Percentiles rank a stretch among this genome's conserved stretches.
Conservation (phyloP, 2,113 vertebrate genomes). For the Rhynchomys soricoides region DNA sequence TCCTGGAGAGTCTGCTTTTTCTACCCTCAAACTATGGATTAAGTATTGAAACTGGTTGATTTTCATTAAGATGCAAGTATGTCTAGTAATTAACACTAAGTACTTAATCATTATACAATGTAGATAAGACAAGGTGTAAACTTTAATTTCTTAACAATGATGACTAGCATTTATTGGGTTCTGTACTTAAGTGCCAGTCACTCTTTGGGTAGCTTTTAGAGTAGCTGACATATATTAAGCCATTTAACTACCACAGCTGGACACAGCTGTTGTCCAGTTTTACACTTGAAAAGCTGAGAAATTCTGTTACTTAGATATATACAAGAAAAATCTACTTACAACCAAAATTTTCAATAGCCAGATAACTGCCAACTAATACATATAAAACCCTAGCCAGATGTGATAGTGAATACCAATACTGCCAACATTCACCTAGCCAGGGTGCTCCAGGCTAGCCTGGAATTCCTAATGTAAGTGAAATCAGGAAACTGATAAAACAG, state of each 20-base stretch:
- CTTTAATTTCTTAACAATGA: neutral
- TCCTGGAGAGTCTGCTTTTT: neutral
- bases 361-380: neutral
- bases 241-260: neutral
- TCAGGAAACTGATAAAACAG: slow-evolving; percentile 8
- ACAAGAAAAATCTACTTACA: neutral
- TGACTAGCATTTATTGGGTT: neutral
- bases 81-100: slow-evolving; percentile 2
- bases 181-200: neutral
- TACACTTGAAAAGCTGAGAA: neutral
- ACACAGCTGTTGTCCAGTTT: neutral
- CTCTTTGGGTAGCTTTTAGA: neutral
- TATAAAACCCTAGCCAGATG: neutral
- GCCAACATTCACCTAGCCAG: neutral
- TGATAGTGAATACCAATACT: neutral
- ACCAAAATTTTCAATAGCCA: slow-evolving; percentile 18
- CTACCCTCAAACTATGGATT: neutral
- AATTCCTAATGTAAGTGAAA: neutral
- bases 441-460: neutral
- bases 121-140: slow-evolving; percentile 24
- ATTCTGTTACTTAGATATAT: neutral
- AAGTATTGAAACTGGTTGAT: neutral
- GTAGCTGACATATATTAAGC: neutral
- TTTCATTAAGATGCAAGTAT: neutral
- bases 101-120: neutral